Percentiles rank a stretch among this genome's conserved stretches.
Evolutionary conservation across 2,888 invertebrate genomes (phyloP).

Genomic region (Boloria selene): DNA sequence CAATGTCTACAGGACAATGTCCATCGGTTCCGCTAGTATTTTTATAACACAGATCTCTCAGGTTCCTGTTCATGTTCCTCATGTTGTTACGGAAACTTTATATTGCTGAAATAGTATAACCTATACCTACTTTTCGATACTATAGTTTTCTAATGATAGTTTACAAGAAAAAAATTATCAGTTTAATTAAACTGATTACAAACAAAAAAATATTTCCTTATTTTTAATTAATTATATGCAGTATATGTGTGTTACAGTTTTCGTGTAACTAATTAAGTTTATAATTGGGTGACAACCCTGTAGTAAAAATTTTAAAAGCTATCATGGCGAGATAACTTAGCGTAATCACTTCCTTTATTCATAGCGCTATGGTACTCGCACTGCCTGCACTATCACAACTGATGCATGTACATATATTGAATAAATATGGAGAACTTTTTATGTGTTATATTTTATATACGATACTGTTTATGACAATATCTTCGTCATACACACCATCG

Average conservation of each 20-base stretch:
- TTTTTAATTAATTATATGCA: not conserved
- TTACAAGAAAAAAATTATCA: no score
- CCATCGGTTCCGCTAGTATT: no score
- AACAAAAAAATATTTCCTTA: not conserved
- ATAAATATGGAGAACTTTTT: not conserved
- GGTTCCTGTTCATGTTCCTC: no score
- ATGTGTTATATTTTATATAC: not conserved
- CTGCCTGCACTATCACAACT: slow-evolving; percentile 12
- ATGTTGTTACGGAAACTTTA: no score
- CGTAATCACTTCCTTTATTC: slow-evolving; percentile 26
- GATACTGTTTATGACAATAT: no score
- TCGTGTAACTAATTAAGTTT: not conserved
- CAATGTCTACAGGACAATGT: no score
- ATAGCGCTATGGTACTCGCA: slow-evolving; percentile 5
- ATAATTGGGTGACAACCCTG: not conserved
- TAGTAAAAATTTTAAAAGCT: slow-evolving; percentile 18
- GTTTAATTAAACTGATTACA: no score
- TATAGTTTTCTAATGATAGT: no score
- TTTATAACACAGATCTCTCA: no score
- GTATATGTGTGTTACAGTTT: not conserved
- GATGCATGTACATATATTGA: slow-evolving; percentile 6
- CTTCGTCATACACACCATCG: no score
- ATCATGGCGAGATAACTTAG: slow-evolving; percentile 21
- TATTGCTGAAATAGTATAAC: no score
- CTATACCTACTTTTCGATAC: no score